Evolutionary conservation across 2,113 vertebrate genomes (phyloP).

Genomic region (Eubucco bourcierii): DNA sequence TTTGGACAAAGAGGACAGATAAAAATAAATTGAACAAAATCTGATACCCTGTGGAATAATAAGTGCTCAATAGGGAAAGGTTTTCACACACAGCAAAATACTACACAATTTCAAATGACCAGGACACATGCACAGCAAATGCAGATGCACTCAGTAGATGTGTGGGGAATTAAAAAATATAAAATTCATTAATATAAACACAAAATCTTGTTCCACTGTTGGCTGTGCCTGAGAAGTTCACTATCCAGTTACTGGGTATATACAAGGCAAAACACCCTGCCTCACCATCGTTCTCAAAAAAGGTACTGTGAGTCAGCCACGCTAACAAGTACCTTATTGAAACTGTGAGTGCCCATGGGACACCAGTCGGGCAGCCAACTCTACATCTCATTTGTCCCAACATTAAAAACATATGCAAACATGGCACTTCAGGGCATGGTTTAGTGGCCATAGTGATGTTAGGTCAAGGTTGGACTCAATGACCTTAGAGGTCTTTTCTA

Average conservation of each 20-base stretch:
- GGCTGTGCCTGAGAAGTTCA: neutral
- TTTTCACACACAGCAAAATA: neutral
- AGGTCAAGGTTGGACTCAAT: too few species aligned
- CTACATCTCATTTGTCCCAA: neutral
- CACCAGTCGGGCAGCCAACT: neutral
- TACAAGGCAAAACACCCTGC: neutral
- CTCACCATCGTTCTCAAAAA: neutral
- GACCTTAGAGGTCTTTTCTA: too few species aligned
- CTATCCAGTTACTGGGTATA: neutral
- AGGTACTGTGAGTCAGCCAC: neutral
- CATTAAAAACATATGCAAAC: too few species aligned
- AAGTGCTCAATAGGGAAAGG: neutral
- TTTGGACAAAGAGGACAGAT: conserved; percentile 3
- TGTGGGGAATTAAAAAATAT: neutral
- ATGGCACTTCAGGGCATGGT: too few species aligned
- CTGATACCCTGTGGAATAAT: conserved; percentile 8
- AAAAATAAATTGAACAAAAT: conserved; percentile 46
- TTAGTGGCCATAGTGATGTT: too few species aligned
- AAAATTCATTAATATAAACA: neutral
- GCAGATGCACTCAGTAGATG: neutral
- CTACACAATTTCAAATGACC: neutral
- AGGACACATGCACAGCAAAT: neutral
- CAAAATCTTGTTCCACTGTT: neutral
- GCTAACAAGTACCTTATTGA: neutral
- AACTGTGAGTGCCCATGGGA: neutral